Evolutionary conservation across 2,888 invertebrate genomes (phyloP), one percentile per base, ranked within the genome.

Genomic region (Hirtodrosophila confusa): DNA sequence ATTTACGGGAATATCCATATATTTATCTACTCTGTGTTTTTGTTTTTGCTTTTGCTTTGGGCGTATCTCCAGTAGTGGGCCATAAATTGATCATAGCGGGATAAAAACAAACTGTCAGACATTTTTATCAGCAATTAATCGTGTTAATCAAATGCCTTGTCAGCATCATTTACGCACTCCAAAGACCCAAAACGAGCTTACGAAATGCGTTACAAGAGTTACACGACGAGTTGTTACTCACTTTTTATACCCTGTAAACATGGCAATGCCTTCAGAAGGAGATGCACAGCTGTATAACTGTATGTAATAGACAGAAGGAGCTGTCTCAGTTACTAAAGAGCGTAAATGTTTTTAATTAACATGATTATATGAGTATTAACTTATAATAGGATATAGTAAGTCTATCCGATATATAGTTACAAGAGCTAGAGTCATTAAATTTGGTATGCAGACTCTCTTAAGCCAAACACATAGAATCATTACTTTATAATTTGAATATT

Each of bases 91-190:
- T 35, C 44, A 37, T 11, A 12, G 41, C 37, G 10, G 29, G n/a
- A 17, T 10, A 9, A 41, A 23, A 24, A 24, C 23, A 79, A 78
- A 72, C 77, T 79, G 78, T 85, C 78, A 71, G 75, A 76, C 78
- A 83, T 63, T 89, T 86, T 89, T 90, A 88, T 90, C 90, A 84
- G 82, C 88, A 88, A 90, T 90, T 89, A 90, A 90, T 90, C 89
- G 89, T 86, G 88, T 89, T 89, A 88, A 90, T 88, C 88, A 88
- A 90, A 89, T 84, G 89, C 83, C 86, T 90, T 90, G 90, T 90
- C 89, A 90, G 89, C 90, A 77, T 88, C 89, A 87, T 82, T 90
- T 89, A 88, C 86, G 74, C 61, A 57, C 49, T 54, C 40, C 56
- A 56, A 47, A 64, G 56, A 55, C 29, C 47, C 27, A 37, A 50